phyloP scores from a whole-genome alignment of 1,140 invertebrate genomes.

The Pectinophora gossypiella region DNA sequence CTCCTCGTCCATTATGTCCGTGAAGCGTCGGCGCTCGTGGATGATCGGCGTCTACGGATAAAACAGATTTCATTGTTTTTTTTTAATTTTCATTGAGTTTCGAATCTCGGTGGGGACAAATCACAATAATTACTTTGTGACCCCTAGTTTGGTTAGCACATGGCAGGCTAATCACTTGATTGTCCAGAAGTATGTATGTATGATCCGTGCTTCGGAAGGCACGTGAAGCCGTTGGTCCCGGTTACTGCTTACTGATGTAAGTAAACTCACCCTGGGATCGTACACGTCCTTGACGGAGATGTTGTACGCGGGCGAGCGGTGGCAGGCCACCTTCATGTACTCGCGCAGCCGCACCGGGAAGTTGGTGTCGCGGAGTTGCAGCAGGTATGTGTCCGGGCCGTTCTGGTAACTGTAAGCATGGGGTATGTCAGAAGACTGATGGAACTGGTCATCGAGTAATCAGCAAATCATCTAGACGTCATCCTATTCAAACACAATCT shows the following conservation, averaged over 20 bases:
- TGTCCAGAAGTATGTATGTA: too few species aligned
- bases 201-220: not conserved
- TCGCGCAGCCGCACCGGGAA: constrained; percentile 93
- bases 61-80: too few species aligned
- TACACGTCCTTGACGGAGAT: constrained; percentile 80
- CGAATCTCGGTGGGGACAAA: too few species aligned
- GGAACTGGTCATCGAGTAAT: too few species aligned
- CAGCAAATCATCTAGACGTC: too few species aligned
- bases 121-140: too few species aligned
- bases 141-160: too few species aligned
- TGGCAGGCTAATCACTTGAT: too few species aligned
- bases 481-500: too few species aligned
- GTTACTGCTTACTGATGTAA: not conserved
- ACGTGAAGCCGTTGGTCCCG: not conserved
- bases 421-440: too few species aligned
- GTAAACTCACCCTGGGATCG: constrained; percentile 84
- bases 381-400: constrained; percentile 95
- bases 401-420: constrained; percentile 86
- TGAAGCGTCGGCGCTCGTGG: constrained; percentile 91
- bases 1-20: constrained; percentile 97
- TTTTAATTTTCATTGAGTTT: too few species aligned
- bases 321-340: constrained; percentile 93
- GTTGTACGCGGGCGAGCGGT: constrained; percentile 81
- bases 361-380: constrained; percentile 93
- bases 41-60: constrained; percentile 86